These are phyloP conservation scores for Acanthiza pusilla DNA, from an alignment of 2,797 vertebrate species.

Conservation along the genomic window DNA sequence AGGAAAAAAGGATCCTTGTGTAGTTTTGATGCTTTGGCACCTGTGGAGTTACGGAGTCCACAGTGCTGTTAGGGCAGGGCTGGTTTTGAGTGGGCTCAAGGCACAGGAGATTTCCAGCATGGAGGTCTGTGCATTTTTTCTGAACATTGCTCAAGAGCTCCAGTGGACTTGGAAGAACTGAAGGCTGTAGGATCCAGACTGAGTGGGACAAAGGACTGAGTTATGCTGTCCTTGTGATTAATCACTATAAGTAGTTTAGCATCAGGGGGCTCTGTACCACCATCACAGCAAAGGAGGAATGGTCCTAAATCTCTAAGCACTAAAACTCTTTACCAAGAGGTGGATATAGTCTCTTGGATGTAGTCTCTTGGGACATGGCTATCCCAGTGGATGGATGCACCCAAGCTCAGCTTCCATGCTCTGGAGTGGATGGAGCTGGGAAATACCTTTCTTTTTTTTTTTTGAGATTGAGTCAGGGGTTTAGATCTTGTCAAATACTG, in stretches of 20 bases:
- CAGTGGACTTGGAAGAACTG: neutral
- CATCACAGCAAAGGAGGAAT: neutral
- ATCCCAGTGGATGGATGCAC: neutral
- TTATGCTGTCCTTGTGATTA: neutral
- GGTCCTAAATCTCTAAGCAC: neutral
- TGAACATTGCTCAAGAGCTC: rapidly evolving
- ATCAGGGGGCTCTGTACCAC: neutral
- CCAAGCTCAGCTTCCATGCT: neutral
- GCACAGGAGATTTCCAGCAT: neutral
- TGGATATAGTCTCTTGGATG: neutral
- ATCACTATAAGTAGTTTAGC: neutral
- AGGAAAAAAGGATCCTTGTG: rapidly evolving
- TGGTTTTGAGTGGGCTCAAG: neutral
- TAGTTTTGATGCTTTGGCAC: neutral
- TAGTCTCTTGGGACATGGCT: neutral
- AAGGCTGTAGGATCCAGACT: neutral
- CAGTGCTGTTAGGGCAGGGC: neutral
- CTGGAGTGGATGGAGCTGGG: neutral
- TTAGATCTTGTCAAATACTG: neutral
- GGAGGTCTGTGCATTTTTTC: rapidly evolving
- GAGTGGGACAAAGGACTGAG: neutral
- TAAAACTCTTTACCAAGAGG: neutral
- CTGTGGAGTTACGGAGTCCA: rapidly evolving
- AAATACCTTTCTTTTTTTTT: neutral
- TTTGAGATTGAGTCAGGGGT: neutral